Evolutionary conservation across 2,113 vertebrate species (phyloP).

Genomic region (Aptenodytes patagonicus): DNA sequence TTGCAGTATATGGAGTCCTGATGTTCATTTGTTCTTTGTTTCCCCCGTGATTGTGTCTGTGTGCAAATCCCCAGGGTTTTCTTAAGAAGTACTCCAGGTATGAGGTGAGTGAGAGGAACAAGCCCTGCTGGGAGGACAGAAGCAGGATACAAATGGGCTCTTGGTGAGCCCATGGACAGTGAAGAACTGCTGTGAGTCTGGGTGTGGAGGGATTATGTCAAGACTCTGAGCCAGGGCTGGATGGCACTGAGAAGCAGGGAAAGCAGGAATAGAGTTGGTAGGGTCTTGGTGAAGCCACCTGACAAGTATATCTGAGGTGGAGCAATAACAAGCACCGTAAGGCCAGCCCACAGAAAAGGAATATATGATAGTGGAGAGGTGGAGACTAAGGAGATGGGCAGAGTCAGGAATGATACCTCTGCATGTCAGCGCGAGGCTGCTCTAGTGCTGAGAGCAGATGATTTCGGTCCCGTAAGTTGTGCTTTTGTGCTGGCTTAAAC

Average conservation of each 20-base stretch:
- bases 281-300: background rate
- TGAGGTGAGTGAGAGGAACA: background rate
- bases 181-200: background rate
- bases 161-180: background rate
- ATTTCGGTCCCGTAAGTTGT: background rate
- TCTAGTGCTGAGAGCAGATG: background rate
- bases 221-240: background rate
- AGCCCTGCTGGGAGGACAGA: background rate
- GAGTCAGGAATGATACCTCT: background rate
- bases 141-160: background rate
- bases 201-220: background rate
- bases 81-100: background rate
- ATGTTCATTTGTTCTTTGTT: background rate
- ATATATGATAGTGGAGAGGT: background rate
- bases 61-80: background rate
- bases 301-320: background rate
- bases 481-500: background rate
- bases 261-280: background rate
- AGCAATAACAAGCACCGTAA: background rate
- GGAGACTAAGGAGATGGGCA: background rate
- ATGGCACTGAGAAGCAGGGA: slow-evolving; percentile 11
- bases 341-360: background rate
- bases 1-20: background rate
- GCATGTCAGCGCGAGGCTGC: background rate
- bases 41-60: background rate